Evolutionary conservation across 1,140 invertebrate species (phyloP).

Genomic region (Solen grandis): DNA sequence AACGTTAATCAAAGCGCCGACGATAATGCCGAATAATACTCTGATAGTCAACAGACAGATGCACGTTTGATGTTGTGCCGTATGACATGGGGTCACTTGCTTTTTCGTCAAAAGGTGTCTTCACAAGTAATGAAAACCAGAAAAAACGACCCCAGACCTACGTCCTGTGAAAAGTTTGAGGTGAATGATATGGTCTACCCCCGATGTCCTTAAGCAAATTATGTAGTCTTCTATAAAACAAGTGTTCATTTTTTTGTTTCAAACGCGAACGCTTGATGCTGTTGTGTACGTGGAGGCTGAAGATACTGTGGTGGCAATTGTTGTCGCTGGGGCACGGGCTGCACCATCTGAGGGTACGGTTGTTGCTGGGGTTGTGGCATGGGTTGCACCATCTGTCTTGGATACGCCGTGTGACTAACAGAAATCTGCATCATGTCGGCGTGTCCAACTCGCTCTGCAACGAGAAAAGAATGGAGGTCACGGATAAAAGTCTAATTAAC

Average conservation of each 20-base stretch:
- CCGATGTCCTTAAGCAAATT: too few species aligned
- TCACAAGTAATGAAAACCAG: too few species aligned
- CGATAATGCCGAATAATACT: too few species aligned
- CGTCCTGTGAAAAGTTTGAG: too few species aligned
- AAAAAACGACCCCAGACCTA: too few species aligned
- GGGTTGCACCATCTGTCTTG: background rate
- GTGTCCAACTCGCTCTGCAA: slow-evolving; percentile 21
- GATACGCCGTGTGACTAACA: slow-evolving; percentile 45
- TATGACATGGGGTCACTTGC: too few species aligned
- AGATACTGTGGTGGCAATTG: background rate
- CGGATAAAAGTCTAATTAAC: background rate
- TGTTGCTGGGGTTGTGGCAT: background rate
- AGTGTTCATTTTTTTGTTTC: background rate
- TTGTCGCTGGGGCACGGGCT: background rate
- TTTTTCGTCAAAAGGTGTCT: too few species aligned
- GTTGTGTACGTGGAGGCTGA: slow-evolving; percentile 1
- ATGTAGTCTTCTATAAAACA: too few species aligned
- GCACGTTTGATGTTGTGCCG: too few species aligned
- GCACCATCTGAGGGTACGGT: background rate
- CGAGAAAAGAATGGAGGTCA: background rate
- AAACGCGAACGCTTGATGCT: background rate
- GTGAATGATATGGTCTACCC: too few species aligned
- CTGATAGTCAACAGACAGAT: too few species aligned
- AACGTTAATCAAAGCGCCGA: too few species aligned
- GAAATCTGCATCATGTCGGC: slow-evolving; percentile 55